Base-by-base conservation (phyloP, 1,140 invertebrate species). In the Trissolcus basalis region DNA sequence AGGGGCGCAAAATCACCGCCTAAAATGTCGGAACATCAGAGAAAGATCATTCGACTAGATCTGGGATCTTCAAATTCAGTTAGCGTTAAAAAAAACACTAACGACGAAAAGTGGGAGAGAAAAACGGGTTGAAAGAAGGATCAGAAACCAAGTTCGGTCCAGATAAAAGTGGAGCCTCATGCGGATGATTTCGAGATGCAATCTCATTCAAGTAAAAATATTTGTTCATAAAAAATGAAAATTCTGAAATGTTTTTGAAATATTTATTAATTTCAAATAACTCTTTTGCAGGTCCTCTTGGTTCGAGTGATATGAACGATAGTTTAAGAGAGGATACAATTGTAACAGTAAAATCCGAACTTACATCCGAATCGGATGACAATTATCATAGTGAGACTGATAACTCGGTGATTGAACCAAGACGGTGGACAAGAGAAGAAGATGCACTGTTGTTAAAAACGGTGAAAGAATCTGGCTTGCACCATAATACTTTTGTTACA, bases 381-480 rank as follows among this genome's bases (percentile, higher is more conserved):
- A 44, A 47, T 47, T 44, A 49, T 45, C 55, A 74, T 43, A 51
- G 27, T 48, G 67, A 78, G 56, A 19, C 36, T 8, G 59, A 80
- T 11, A 63, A 71, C 50, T 12, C 48, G 51, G 4, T 32, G 3
- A 67, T 33, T n/a, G 19, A 73, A 64, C 16, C 56, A 6, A 82
- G 54, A 56, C 80, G 85, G 2, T 89, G 87, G 87, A 83, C 87
- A 32, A 82, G 86, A 65, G 81, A 87, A 64, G 87, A 89, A 53
- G 87, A 89, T 69, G 82, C 82, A 51, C 77, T 88, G 51, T 55
- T 89, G n/a, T 69, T 89, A 14, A 81, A 86, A 69, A 79, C 63
- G 72, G 80, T 89, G 9, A 86, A 88, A 67, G 84, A 83, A 59
- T 1, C 19, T 27, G 86, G 88, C 45, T 89, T 88, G 69, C 87